A percentile compares a stretch with the other conserved stretches of the same genome.
These are phyloP conservation scores for Riparia riparia DNA, from an alignment of 2,113 vertebrate species.

Conservation along the genomic window DNA sequence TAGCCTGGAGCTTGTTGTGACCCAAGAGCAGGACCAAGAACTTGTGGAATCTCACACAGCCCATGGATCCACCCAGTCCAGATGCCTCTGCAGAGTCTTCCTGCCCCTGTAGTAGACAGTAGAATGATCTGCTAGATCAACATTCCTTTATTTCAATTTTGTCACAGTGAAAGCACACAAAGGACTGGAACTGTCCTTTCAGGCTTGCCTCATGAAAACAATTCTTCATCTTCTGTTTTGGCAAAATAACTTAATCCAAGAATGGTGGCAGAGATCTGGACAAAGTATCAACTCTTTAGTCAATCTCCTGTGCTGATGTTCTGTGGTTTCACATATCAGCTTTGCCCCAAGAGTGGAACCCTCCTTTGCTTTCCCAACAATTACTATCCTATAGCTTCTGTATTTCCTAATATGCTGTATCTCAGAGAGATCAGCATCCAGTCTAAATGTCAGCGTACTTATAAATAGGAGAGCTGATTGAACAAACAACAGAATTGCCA, in stretches of 20 bases:
- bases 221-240: neutral
- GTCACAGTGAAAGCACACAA: neutral
- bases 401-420: neutral
- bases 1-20: neutral
- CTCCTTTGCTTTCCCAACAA: slow-evolving; percentile 20
- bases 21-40: neutral
- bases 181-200: neutral
- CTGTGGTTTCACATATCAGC: neutral
- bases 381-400: neutral
- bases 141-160: neutral
- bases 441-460: neutral
- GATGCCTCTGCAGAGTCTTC: neutral
- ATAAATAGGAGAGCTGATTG: neutral
- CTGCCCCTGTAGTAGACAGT: neutral
- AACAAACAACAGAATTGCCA: neutral
- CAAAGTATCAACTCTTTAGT: neutral
- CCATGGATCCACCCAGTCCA: neutral
- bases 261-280: neutral
- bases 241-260: slow-evolving; percentile 37
- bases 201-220: neutral
- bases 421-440: neutral
- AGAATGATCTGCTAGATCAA: neutral
- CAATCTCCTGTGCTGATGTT: neutral
- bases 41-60: neutral
- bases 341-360: neutral